Evolutionary conservation across 1,140 invertebrate species (phyloP), one percentile per base, ranked within the genome.

Genomic region (Anagrus nilaparvatae): DNA sequence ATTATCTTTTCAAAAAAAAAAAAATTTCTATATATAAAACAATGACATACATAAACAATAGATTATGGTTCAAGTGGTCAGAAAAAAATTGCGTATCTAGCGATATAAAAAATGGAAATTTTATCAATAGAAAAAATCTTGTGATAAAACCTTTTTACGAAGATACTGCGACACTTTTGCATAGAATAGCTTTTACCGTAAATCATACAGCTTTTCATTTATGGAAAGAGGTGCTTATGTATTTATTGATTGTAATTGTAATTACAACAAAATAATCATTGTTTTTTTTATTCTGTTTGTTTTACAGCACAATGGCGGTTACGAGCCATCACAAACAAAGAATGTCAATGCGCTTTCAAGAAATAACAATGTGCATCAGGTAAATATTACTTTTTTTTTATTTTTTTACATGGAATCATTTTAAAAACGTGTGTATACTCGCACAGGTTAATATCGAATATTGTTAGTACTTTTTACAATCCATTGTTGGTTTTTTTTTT

Each of bases 171-270:
- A 68, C 60, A 43, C 58, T 72, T 43, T 55, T 77, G 37, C 74
- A 77, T 46, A 61, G 71, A 37, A 70, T 78, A 20, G 75, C 76
- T 7, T 76, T 77, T 52, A 75, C 74, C 4, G 64, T 78, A 25
- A 77, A 74, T 73, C 75, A 76, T 52, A 73, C 72, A 35, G 74
- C 74, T 12, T 69, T 78, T 43, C 70, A 76, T 51, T 68, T 77
- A 34, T 70, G 76, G 57, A 65, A 67, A 52, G 63, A 69, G 60
- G 61, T 65, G 54, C 43, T 55, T 54, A 46, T 14, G n/a, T 17
- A 19, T 21, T 29, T 36, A 16, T 36, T 37, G 23, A 24, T 25
- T 23, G 35, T 21, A 12, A 10, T 37, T 14, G 24, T 16, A 8
- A 5, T 8, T 16, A 34, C 5, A 17, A 6, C 13, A 20, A 34